Evolutionary conservation across 2,113 vertebrate genomes (phyloP).

Genomic region (Dinomys branickii): DNA sequence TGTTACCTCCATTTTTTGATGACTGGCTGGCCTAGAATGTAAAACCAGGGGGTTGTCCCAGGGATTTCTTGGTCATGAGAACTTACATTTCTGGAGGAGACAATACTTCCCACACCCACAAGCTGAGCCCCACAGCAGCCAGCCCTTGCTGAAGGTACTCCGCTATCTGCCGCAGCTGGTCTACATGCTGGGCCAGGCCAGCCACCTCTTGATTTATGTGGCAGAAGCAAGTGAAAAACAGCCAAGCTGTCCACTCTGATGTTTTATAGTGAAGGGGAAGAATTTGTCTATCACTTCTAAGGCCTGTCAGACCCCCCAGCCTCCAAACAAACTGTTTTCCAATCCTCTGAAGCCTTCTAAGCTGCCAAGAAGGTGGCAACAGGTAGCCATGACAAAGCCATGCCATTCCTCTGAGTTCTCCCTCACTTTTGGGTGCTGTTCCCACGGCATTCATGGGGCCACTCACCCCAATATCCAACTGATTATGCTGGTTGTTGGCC

Average conservation of each 20-base stretch:
- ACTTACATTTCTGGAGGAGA: not conserved
- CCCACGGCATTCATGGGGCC: not conserved
- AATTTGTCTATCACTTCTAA: not conserved
- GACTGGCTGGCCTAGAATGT: not conserved
- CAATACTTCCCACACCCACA: not conserved
- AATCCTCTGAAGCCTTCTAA: not conserved
- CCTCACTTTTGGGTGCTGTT: not conserved
- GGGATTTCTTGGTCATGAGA: not conserved
- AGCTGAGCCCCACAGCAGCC: not conserved
- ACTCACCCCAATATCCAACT: not conserved
- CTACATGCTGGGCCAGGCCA: not conserved
- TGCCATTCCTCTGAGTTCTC: not conserved
- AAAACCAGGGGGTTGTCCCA: not conserved
- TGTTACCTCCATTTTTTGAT: not conserved
- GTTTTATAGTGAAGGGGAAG: not conserved
- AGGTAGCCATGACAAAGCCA: not conserved
- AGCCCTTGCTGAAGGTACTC: not conserved
- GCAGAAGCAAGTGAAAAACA: not conserved
- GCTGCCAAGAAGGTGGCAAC: not conserved
- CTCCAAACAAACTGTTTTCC: not conserved
- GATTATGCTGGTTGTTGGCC: not conserved
- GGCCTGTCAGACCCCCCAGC: not conserved
- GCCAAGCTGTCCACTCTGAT: not conserved
- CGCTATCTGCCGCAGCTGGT: not conserved
- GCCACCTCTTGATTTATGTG: not conserved